Percentiles rank a stretch among this genome's conserved stretches.
Evolutionary conservation across 2,113 vertebrate genomes (phyloP).

Genomic region (Xiphophorus maculatus): DNA sequence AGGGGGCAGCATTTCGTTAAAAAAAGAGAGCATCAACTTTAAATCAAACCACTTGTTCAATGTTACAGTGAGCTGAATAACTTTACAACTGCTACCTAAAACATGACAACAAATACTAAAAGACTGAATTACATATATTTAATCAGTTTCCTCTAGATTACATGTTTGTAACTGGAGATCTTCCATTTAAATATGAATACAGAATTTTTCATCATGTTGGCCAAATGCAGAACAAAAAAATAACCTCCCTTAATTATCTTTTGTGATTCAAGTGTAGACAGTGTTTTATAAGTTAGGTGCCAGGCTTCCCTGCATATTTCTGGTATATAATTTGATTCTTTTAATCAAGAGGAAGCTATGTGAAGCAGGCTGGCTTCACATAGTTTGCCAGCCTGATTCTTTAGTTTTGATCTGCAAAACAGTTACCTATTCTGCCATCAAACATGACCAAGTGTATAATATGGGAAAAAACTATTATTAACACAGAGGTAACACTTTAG

Average conservation of each 20-base stretch:
- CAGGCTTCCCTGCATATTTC: not conserved
- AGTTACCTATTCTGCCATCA: not conserved
- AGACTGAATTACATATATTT: not conserved
- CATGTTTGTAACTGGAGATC: not conserved
- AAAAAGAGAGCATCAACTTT: not conserved
- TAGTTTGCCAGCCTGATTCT: too few relatives aligned
- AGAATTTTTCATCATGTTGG: too few relatives aligned
- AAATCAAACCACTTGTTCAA: not conserved
- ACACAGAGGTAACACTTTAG: too few relatives aligned
- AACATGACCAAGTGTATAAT: not conserved
- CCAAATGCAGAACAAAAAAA: not conserved
- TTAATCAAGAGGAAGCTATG: not conserved
- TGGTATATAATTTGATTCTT: not conserved
- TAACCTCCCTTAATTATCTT: not conserved
- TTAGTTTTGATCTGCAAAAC: too few relatives aligned
- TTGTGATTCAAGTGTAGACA: not conserved
- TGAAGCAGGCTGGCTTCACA: not conserved
- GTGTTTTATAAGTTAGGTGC: not conserved
- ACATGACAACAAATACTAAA: not conserved
- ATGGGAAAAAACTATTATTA: too few relatives aligned
- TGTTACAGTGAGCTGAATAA: not conserved
- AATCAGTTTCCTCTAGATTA: not conserved
- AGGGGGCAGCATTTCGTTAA: conserved; percentile 56
- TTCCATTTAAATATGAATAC: not conserved
- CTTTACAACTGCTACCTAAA: not conserved